A percentile compares a stretch with the other conserved stretches of the same genome.
phyloP scores from a whole-genome alignment of 2,797 vertebrate genomes.

The Falco berigora region DNA sequence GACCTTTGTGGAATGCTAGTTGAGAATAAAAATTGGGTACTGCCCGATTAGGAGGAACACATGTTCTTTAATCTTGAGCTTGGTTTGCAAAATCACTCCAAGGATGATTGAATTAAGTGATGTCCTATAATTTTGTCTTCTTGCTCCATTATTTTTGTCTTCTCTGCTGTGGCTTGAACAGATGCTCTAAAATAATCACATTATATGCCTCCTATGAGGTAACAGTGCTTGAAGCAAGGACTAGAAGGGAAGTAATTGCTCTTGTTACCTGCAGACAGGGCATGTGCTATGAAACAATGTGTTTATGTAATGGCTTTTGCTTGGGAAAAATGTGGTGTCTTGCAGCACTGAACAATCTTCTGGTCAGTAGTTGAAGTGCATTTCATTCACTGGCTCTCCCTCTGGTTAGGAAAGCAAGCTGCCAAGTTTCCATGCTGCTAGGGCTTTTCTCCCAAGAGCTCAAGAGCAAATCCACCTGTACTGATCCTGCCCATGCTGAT shows the following conservation, averaged over 20 bases:
- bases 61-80: neutral
- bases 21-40: neutral
- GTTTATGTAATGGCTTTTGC: neutral
- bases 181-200: conserved; percentile 14
- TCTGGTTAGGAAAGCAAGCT: neutral
- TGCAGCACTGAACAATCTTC: neutral
- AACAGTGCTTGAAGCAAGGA: neutral
- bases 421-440: neutral
- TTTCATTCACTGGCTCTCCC: neutral
- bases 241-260: neutral
- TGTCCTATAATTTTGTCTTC: conserved; percentile 26
- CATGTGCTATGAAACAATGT: neutral
- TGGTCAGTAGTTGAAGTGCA: neutral
- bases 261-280: neutral
- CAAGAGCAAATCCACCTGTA: neutral
- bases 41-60: neutral
- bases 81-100: neutral
- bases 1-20: neutral
- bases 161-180: conserved; percentile 8
- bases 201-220: neutral
- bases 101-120: conserved; percentile 15
- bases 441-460: neutral
- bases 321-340: neutral
- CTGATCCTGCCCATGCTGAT: neutral
- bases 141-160: conserved; percentile 5